These are phyloP conservation scores for Rhagoletis pomonella DNA, from an alignment of 1,140 invertebrate genomes.

Conservation along the genomic window DNA sequence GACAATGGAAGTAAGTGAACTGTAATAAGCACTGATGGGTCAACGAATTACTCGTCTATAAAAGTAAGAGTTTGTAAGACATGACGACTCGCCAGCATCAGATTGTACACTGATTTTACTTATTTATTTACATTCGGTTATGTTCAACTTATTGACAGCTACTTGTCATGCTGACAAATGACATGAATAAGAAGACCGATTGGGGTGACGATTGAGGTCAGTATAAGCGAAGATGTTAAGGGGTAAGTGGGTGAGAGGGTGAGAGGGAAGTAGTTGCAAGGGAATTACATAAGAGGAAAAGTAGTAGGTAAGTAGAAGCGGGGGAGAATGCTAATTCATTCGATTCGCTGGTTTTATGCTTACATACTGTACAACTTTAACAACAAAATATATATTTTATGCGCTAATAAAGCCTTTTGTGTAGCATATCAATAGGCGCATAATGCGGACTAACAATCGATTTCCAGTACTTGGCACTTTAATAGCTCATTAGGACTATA, in stretches of 20 bases:
- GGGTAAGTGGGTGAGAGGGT: too few species aligned
- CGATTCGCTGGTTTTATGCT: too few species aligned
- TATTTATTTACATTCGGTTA: slow-evolving; percentile 46
- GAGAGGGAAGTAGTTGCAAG: too few species aligned
- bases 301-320: too few species aligned
- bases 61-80: neutral
- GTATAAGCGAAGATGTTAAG: too few species aligned
- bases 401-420: neutral
- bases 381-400: neutral
- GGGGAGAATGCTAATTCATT: too few species aligned
- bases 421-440: neutral
- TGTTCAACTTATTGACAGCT: slow-evolving; percentile 51
- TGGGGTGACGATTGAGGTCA: too few species aligned
- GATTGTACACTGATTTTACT: neutral
- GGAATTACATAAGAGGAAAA: too few species aligned
- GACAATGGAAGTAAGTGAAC: neutral
- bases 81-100: slow-evolving; percentile 23
- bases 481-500: too few species aligned
- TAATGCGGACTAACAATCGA: neutral
- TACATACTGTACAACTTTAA: too few species aligned
- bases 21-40: neutral
- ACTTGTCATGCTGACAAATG: slow-evolving; percentile 50
- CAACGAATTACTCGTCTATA: neutral
- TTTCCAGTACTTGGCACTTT: neutral
- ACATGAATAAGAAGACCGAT: neutral